phyloP scores from a whole-genome alignment of 2,113 vertebrate genomes.

The Entosphenus tridentatus region DNA sequence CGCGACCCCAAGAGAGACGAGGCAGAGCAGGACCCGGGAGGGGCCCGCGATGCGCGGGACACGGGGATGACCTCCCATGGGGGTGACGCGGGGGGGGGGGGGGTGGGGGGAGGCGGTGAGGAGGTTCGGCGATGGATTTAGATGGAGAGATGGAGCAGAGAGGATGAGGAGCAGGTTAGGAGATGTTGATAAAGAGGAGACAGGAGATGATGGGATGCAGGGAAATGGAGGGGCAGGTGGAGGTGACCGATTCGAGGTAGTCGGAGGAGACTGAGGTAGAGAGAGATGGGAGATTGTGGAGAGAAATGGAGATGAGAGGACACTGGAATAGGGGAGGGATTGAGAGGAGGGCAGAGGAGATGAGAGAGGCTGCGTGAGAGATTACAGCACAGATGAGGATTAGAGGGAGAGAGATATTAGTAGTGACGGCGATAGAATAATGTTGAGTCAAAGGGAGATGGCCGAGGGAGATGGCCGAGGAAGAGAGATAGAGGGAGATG shows the following conservation, averaged over 20 bases:
- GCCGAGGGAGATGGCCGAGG: too few relatives aligned
- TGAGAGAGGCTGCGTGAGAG: too few relatives aligned
- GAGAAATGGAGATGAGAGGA: background rate
- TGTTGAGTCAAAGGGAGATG: too few relatives aligned
- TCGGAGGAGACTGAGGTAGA: background rate
- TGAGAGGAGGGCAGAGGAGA: too few relatives aligned
- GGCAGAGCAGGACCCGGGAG: conserved; percentile 12
- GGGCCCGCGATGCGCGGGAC: conserved; percentile 2
- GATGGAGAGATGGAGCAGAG: background rate
- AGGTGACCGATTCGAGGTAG: background rate
- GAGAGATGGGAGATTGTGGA: background rate
- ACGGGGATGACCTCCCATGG: background rate
- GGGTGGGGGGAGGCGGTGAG: background rate
- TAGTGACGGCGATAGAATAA: too few relatives aligned
- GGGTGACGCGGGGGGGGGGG: background rate
- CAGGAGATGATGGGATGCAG: background rate
- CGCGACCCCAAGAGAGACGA: conserved; percentile 27
- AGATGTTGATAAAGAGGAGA: background rate
- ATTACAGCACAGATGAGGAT: too few relatives aligned
- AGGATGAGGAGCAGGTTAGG: background rate
- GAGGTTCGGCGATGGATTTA: background rate
- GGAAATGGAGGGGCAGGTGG: background rate
- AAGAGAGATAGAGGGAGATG: too few relatives aligned
- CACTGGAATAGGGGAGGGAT: too few relatives aligned
- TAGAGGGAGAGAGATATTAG: too few relatives aligned